Conservation (phyloP, 2,888 invertebrate genomes). For the Parelbella ahira region DNA sequence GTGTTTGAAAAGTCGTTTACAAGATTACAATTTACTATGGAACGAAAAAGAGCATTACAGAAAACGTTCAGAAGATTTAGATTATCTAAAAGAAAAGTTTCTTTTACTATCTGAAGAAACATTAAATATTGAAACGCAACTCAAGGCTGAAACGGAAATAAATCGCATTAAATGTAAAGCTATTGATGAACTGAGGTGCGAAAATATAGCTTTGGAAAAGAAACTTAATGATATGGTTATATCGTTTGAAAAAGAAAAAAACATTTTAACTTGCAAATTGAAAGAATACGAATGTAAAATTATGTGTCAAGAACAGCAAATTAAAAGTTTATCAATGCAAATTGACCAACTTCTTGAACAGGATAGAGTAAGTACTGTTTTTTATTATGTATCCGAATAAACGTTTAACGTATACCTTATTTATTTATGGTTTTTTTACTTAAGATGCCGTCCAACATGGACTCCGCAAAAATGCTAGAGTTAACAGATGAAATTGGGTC, state of each 20-base stretch:
- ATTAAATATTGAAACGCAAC: constrained; percentile 55
- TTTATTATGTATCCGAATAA: too few relatives aligned
- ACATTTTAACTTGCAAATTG: constrained; percentile 66
- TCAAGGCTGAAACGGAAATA: constrained; percentile 65
- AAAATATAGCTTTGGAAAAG: constrained; percentile 56
- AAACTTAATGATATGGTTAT: constrained; percentile 53
- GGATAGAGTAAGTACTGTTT: constrained; percentile 30
- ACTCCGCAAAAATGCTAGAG: constrained; percentile 39
- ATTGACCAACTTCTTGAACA: constrained; percentile 71
- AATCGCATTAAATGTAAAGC: constrained; percentile 53
- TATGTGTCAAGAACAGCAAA: constrained; percentile 80
- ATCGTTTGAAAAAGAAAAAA: constrained; percentile 69
- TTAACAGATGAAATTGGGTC: constrained; percentile 58
- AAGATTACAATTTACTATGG: constrained; percentile 62
- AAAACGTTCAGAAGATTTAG: constrained; percentile 60
- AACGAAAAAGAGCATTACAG: constrained; percentile 67
- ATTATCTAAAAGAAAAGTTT: constrained; percentile 61
- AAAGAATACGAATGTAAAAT: constrained; percentile 76
- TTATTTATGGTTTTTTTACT: too few relatives aligned
- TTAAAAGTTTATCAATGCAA: constrained; percentile 73
- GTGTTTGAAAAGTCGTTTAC: constrained; percentile 47
- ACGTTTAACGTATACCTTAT: too few relatives aligned
- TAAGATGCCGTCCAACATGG: constrained; percentile 35
- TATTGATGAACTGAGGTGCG: constrained; percentile 52
- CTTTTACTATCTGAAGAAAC: constrained; percentile 62